phyloP scores from a whole-genome alignment of 2,797 vertebrate species.

The Fringilla coelebs region DNA sequence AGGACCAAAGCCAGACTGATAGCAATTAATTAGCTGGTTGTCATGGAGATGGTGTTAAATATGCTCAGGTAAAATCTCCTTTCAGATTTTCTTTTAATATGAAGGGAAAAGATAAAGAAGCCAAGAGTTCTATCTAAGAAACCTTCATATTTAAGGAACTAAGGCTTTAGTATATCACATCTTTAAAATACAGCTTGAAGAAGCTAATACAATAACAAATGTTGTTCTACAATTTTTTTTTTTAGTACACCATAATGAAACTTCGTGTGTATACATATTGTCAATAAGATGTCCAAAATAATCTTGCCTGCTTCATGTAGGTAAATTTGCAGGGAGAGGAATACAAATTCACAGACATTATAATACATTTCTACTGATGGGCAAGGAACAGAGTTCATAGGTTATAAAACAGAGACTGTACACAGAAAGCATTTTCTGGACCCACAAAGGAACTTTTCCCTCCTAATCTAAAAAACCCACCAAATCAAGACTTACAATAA shows the following conservation, averaged over 20 bases:
- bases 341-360: not conserved
- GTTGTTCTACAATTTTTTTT: not conserved
- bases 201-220: not conserved
- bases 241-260: not conserved
- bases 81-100: constrained; percentile 30
- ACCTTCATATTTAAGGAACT: not conserved
- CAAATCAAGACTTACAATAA: not conserved
- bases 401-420: not conserved
- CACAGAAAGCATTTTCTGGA: not conserved
- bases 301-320: not conserved
- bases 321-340: not conserved
- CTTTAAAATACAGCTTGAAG: not conserved
- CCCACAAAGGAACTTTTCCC: not conserved
- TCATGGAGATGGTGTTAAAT: constrained; percentile 67
- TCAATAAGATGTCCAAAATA: not conserved
- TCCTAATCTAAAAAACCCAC: not conserved
- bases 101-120: constrained; percentile 28
- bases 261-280: not conserved
- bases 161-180: not conserved
- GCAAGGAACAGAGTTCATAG: not conserved
- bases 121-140: not conserved
- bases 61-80: constrained; percentile 59
- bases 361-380: not conserved
- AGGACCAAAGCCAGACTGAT: constrained; percentile 54
- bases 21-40: constrained; percentile 68